Conservation (phyloP, 1,140 invertebrate species). For the Drosophila virilis region DNA sequence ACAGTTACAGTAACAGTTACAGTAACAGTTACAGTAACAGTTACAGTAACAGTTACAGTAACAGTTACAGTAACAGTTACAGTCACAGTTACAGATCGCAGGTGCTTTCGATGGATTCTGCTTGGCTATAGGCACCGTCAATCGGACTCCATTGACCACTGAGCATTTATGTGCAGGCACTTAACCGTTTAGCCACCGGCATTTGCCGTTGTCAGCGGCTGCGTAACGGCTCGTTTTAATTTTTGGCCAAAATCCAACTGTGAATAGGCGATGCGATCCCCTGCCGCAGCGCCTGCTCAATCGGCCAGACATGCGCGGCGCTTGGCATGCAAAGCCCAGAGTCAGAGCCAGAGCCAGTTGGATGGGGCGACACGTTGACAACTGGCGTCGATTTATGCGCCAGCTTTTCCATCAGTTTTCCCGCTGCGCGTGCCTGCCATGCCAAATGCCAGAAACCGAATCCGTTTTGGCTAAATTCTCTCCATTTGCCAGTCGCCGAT, state of each 20-base stretch:
- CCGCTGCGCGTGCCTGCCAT: conserved; percentile 53
- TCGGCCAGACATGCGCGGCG: not conserved
- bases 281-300: not conserved
- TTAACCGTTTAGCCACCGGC: conserved; percentile 7
- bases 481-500: conserved; percentile 9
- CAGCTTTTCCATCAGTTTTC: conserved; percentile 46
- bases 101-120: not conserved
- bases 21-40: too few species aligned
- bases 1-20: too few species aligned
- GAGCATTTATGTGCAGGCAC: not conserved
- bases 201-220: conserved; percentile 16
- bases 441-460: conserved; percentile 25
- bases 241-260: conserved; percentile 20
- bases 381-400: conserved; percentile 66
- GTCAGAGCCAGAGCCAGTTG: conserved; percentile 31
- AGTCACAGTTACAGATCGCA: too few species aligned
- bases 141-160: not conserved
- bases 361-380: conserved; percentile 57
- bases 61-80: too few species aligned
- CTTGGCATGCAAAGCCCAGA: conserved; percentile 36
- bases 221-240: conserved; percentile 66
- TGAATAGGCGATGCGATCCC: not conserved
- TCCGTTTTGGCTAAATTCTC: conserved; percentile 45
- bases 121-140: not conserved
- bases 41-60: too few species aligned